These are phyloP conservation scores for Patiria miniata DNA, from an alignment of 35 echinoderm and acorn worm genomes.

Conservation along the genomic window DNA sequence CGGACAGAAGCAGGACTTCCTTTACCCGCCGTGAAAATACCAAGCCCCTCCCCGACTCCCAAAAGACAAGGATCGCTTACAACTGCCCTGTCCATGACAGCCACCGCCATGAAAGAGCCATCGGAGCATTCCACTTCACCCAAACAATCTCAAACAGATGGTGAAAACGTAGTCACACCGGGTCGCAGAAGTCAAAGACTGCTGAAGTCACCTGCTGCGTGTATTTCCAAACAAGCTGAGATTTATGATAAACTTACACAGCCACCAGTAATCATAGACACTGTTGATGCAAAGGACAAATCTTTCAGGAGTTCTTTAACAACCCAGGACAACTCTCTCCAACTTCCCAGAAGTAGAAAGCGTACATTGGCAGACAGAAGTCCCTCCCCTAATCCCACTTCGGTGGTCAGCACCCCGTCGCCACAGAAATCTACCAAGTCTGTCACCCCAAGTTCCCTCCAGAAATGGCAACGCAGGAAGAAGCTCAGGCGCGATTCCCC, in stretches of 20 bases:
- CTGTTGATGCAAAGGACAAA: too few species aligned
- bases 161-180: background rate
- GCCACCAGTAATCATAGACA: background rate
- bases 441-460: background rate
- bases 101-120: background rate
- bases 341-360: background rate
- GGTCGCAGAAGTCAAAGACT: slow-evolving; percentile 1
- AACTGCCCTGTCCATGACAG: background rate
- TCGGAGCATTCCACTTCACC: background rate
- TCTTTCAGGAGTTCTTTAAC: background rate
- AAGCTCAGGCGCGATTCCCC: background rate
- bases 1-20: too few species aligned
- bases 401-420: background rate
- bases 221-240: background rate
- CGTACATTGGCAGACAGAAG: background rate
- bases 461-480: background rate
- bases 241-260: background rate
- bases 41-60: too few species aligned
- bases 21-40: too few species aligned
- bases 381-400: background rate
- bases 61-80: background rate
- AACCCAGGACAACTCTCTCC: background rate
- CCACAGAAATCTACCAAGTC: background rate
- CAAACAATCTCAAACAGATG: background rate
- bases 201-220: background rate